Base-by-base conservation (phyloP, 2,888 invertebrate species). In the Aricia artaxerxes region DNA sequence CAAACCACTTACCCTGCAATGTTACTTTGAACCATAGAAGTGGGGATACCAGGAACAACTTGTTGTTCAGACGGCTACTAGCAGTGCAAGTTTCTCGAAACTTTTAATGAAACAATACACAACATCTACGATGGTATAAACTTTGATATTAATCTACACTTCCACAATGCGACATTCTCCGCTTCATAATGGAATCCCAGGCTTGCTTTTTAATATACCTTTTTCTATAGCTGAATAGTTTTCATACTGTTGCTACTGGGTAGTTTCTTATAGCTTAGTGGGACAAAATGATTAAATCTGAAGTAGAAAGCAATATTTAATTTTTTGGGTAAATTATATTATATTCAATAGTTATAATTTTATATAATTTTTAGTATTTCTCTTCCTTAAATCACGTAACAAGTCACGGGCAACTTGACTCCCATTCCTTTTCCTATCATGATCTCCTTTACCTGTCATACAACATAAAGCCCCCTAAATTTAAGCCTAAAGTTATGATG, bases 81-180 rank as follows among this genome's bases (percentile, higher is more conserved):
- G 69, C 35, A 9, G 35, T 1, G 13, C 1, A 16, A 69, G 69
- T 69, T 69, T 64, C 69, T 16, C 1, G 69, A 9, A 69, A 69
- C 69, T 38, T 69, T 35, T 69, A 69, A 69, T 38, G 35, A 69
- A 69, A 69, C 69, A 69, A 69, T 69, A 69, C 69, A 69, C 69
- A 69, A 69, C 69, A 38, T 38, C 69, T 69, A 38, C 35, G 35
- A 69, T 69, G 35, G 35, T 69, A 69, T 31, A 64, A 64, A 69
- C 69, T 69, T 69, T 69, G 35, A 69, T 69, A 69, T 69, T 69
- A 69, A 69, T 69, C 69, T 38, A 69, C 35, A 69, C 69, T 24
- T 31, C 1, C 24, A 64, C 64, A 64, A 31, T 69, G 69, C 69
- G 69, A 69, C 35, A 69, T 38, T 69, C 69, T 38, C 35, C 9